Conservation (phyloP, 2,888 invertebrate genomes). For the Drosophila nigritarsus region DNA sequence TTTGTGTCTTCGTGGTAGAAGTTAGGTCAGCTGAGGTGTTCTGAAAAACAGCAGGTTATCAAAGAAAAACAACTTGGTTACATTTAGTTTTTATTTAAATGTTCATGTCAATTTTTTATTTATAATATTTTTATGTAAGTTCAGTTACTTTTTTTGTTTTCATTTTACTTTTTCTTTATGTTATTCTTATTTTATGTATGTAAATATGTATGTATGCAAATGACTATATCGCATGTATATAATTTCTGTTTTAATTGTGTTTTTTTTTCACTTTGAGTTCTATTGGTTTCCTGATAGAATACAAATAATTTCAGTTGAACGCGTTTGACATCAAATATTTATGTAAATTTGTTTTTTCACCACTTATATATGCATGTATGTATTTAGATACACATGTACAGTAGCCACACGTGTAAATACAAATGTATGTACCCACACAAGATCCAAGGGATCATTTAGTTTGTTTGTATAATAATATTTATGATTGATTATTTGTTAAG, state of each 20-base stretch:
- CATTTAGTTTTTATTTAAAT: conserved; percentile 59
- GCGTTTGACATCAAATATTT: conserved; percentile 51
- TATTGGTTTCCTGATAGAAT: conserved; percentile 40
- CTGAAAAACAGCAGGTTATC: conserved; percentile 16
- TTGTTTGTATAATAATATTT: conserved; percentile 29
- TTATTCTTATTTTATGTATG: conserved; percentile 55
- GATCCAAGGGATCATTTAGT: conserved; percentile 30
- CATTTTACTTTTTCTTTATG: conserved; percentile 28
- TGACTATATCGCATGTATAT: conserved; percentile 54
- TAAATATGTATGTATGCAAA: conserved; percentile 63
- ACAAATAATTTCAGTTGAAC: conserved; percentile 53
- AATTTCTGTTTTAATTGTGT: conserved; percentile 22
- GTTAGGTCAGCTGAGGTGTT: neutral
- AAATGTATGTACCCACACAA: conserved; percentile 8
- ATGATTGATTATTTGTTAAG: conserved; percentile 40
- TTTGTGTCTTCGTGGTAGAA: neutral
- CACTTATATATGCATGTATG: conserved; percentile 25
- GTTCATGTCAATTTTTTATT: conserved; percentile 63
- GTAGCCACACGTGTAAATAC: conserved; percentile 15
- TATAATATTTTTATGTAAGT: conserved; percentile 76
- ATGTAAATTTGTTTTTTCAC: conserved; percentile 38
- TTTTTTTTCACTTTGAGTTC: conserved; percentile 15
- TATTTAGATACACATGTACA: conserved; percentile 8
- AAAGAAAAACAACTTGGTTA: conserved; percentile 32
- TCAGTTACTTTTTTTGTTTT: conserved; percentile 52